Percentiles rank a stretch among this genome's conserved stretches.
These are phyloP conservation scores for Australoheros facetus DNA, from an alignment of 2,797 vertebrate species.

Conservation along the genomic window DNA sequence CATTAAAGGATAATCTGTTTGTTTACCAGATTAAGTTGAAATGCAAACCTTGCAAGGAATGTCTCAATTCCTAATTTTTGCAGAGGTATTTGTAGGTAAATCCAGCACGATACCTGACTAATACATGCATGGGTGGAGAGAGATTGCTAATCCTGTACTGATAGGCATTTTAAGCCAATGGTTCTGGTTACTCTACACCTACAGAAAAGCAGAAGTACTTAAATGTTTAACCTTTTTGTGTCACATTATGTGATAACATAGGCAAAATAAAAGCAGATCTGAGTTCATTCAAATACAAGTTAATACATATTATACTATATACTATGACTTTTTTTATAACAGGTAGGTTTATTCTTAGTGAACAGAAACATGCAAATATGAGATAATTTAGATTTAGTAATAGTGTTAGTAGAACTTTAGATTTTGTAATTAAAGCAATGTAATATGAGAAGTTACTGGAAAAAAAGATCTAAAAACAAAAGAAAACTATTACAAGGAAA, in stretches of 20 bases:
- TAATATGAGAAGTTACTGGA: background rate
- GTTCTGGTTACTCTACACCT: background rate
- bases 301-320: background rate
- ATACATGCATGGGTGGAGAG: background rate
- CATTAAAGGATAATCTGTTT: background rate
- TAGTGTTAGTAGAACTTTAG: background rate
- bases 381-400: background rate
- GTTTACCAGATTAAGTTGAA: conserved; percentile 21
- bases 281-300: background rate
- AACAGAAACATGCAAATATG: background rate
- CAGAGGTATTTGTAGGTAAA: background rate
- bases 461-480: background rate
- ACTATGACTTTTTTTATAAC: background rate
- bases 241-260: background rate
- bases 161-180: background rate
- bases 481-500: too few species aligned
- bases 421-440: too few species aligned
- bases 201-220: background rate
- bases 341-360: background rate
- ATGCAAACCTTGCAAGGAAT: background rate
- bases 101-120: background rate
- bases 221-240: background rate
- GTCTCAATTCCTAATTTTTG: background rate
- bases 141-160: background rate
- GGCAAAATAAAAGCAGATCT: too few species aligned